These are phyloP conservation scores for Siniperca chuatsi DNA, from an alignment of 2,113 vertebrate genomes.

Conservation along the genomic window DNA sequence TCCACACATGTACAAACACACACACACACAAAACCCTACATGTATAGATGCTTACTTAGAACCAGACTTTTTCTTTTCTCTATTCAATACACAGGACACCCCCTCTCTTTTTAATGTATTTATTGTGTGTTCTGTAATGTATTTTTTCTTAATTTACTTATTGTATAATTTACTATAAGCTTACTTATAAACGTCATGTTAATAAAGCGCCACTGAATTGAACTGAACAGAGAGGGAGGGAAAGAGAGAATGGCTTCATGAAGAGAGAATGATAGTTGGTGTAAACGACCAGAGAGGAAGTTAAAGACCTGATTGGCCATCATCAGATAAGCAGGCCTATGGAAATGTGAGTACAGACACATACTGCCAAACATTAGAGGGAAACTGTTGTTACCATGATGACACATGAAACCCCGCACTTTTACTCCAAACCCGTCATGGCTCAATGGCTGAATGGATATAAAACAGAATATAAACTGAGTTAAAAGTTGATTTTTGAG, in stretches of 20 bases:
- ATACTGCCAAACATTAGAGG: not conserved
- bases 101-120: not conserved
- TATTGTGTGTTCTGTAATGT: not conserved
- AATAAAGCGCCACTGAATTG: not conserved
- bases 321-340: slow-evolving; percentile 60
- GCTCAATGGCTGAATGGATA: not conserved
- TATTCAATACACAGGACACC: not conserved
- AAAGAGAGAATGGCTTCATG: not conserved
- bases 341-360: slow-evolving; percentile 47
- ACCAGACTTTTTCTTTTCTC: not conserved
- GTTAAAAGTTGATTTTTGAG: not conserved
- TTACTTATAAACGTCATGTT: not conserved
- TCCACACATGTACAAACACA: not conserved
- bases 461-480: not conserved
- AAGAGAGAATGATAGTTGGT: not conserved
- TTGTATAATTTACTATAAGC: not conserved
- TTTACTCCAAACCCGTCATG: not conserved
- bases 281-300: slow-evolving; percentile 55
- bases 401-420: not conserved
- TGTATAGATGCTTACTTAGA: not conserved
- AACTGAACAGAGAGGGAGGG: not conserved
- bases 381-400: slow-evolving; percentile 2
- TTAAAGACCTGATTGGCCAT: slow-evolving; percentile 1
- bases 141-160: not conserved
- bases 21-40: not conserved